A percentile compares a stretch with the other conserved stretches of the same genome.
Conservation (phyloP, 2,113 vertebrate species). For the Ginglymostoma cirratum region DNA sequence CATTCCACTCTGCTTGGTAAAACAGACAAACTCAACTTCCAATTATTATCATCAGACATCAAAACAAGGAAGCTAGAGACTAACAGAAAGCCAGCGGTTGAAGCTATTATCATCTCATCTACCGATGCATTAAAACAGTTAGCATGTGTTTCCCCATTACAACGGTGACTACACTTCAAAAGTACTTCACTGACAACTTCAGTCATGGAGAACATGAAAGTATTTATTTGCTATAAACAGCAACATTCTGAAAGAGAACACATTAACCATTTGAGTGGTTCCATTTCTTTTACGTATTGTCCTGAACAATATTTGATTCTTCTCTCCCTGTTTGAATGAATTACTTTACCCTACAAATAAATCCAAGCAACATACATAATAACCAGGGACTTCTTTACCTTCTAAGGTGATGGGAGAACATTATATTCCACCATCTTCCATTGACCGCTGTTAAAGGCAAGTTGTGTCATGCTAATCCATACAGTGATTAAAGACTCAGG, state of each 20-base stretch:
- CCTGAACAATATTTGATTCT: neutral
- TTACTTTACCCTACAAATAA: neutral
- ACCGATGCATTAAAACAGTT: slow-evolving; percentile 23
- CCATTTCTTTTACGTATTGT: neutral
- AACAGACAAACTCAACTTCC: neutral
- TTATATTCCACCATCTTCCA: neutral
- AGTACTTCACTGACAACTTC: neutral
- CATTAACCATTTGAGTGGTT: neutral
- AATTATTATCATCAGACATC: neutral
- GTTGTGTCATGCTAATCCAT: neutral
- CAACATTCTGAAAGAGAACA: slow-evolving; percentile 1
- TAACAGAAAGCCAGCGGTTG: neutral
- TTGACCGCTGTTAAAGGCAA: neutral
- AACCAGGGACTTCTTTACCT: neutral
- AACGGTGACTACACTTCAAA: slow-evolving; percentile 19
- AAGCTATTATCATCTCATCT: neutral
- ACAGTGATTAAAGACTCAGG: neutral
- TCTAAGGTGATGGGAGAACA: neutral
- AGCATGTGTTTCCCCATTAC: slow-evolving; percentile 17
- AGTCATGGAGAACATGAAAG: neutral
- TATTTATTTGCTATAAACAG: neutral
- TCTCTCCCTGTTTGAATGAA: neutral
- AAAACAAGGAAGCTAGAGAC: neutral
- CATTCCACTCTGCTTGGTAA: neutral
- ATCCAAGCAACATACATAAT: neutral